These are phyloP conservation scores for Acrobasis suavella DNA, from an alignment of 2,888 invertebrate species.

Conservation along the genomic window DNA sequence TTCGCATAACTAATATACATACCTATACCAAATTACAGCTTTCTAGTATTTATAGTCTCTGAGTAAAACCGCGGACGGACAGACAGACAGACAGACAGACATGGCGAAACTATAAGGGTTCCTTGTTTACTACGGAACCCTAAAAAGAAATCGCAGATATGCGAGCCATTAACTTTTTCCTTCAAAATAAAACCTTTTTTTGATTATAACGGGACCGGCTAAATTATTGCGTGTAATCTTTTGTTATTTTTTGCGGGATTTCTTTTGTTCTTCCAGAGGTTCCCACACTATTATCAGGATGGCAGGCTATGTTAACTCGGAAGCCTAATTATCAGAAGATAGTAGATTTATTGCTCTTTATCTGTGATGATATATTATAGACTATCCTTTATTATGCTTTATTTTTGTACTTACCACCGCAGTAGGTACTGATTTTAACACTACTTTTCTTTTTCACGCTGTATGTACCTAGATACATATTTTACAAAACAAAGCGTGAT, in stretches of 20 bases:
- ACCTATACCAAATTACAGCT: too few relatives aligned
- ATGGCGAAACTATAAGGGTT: too few relatives aligned
- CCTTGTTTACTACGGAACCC: too few relatives aligned
- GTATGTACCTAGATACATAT: too few relatives aligned
- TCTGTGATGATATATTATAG: slow-evolving; percentile 21
- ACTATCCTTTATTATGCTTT: neutral
- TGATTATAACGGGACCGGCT: slow-evolving; percentile 65
- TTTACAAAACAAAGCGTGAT: too few relatives aligned
- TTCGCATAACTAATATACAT: too few relatives aligned
- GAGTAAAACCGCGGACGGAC: too few relatives aligned
- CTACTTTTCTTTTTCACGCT: too few relatives aligned
- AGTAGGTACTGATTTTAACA: too few relatives aligned
- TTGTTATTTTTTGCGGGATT: slow-evolving; percentile 48
- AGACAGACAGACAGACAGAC: too few relatives aligned
- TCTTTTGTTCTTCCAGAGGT: slow-evolving; percentile 58
- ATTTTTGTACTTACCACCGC: too few relatives aligned
- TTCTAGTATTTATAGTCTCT: too few relatives aligned
- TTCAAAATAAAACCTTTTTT: slow-evolving; percentile 54
- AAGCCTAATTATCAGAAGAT: slow-evolving; percentile 31
- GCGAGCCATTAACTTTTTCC: slow-evolving; percentile 71
- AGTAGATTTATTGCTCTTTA: slow-evolving; percentile 37
- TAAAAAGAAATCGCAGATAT: slow-evolving; percentile 73
- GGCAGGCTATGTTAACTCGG: slow-evolving; percentile 35
- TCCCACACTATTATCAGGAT: slow-evolving; percentile 64
- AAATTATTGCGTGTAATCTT: slow-evolving; percentile 79